A percentile compares a stretch with the other conserved stretches of the same genome.
Evolutionary conservation across 2,888 invertebrate genomes (phyloP).

Genomic region (Fabriciana adippe): DNA sequence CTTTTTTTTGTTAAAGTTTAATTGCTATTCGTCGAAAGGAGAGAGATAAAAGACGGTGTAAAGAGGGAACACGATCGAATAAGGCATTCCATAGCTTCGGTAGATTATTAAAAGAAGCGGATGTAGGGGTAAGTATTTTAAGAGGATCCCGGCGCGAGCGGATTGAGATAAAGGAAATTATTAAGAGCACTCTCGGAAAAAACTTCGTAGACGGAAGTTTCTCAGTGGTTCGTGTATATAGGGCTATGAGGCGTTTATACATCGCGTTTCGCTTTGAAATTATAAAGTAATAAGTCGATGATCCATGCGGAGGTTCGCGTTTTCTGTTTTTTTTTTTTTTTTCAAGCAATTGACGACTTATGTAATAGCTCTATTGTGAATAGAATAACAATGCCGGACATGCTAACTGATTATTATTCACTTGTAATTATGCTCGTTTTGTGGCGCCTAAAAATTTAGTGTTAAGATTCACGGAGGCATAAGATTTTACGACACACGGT

Average conservation of each 20-base stretch:
- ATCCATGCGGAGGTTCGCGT: slow-evolving; percentile 66
- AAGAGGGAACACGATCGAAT: slow-evolving; percentile 65
- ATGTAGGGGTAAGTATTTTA: slow-evolving; percentile 81
- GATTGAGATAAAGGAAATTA: slow-evolving; percentile 81
- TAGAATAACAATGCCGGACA: slow-evolving; percentile 61
- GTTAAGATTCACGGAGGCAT: slow-evolving; percentile 49
- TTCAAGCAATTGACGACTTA: slow-evolving; percentile 54
- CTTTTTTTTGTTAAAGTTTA: slow-evolving; percentile 67
- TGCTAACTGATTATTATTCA: slow-evolving; percentile 66
- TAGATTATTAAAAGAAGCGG: slow-evolving; percentile 81
- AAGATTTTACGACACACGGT: slow-evolving; percentile 51
- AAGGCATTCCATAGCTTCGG: slow-evolving; percentile 75
- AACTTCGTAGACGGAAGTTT: slow-evolving; percentile 74
- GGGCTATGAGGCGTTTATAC: slow-evolving; percentile 56
- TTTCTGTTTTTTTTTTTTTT: slow-evolving; percentile 58
- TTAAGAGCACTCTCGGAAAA: slow-evolving; percentile 73
- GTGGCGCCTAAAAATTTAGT: slow-evolving; percentile 51
- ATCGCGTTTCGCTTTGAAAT: slow-evolving; percentile 55
- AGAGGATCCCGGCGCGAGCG: slow-evolving; percentile 77
- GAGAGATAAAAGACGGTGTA: slow-evolving; percentile 70
- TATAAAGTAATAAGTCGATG: slow-evolving; percentile 62
- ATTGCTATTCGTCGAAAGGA: slow-evolving; percentile 69
- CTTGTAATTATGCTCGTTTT: slow-evolving; percentile 59
- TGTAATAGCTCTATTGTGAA: slow-evolving; percentile 57
- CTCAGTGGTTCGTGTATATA: slow-evolving; percentile 51